phyloP scores from a whole-genome alignment of 2,888 invertebrate species.

The Meiosimyza decipiens region DNA sequence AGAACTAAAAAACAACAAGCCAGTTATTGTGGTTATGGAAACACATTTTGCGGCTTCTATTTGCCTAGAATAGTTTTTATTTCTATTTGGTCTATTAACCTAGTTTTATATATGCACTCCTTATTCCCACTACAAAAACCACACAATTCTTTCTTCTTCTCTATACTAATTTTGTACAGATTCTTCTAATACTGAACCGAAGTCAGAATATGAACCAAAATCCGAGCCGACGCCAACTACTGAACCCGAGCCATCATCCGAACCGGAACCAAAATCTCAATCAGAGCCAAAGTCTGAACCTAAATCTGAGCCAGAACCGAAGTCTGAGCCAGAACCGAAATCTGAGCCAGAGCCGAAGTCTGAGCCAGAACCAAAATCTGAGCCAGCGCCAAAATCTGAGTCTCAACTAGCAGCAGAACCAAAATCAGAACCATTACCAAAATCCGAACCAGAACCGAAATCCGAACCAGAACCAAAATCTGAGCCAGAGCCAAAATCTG shows the following conservation, averaged over 20 bases:
- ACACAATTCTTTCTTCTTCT: slow-evolving; percentile 26
- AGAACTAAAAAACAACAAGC: neutral
- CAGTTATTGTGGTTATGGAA: neutral
- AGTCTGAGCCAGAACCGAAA: slow-evolving; percentile 44
- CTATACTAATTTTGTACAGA: slow-evolving; percentile 18
- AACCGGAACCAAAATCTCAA: slow-evolving; percentile 64
- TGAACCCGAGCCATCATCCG: slow-evolving; percentile 64
- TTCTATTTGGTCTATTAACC: slow-evolving; percentile 1
- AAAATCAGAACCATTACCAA: slow-evolving; percentile 56
- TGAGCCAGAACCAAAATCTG: slow-evolving; percentile 45
- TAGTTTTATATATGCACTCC: slow-evolving; percentile 10
- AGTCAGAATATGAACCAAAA: slow-evolving; percentile 57
- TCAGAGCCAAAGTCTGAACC: slow-evolving; percentile 44
- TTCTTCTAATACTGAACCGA: slow-evolving; percentile 44
- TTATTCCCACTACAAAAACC: slow-evolving; percentile 28
- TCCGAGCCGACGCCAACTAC: slow-evolving; percentile 62
- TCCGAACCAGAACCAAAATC: slow-evolving; percentile 58
- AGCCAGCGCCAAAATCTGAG: slow-evolving; percentile 65
- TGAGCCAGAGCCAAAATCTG: slow-evolving; percentile 61
- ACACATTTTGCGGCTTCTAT: neutral
- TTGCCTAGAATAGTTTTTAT: neutral
- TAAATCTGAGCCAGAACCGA: slow-evolving; percentile 64
- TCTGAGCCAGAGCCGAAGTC: slow-evolving; percentile 33
- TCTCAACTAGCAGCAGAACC: slow-evolving; percentile 66
- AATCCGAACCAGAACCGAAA: slow-evolving; percentile 57